Base-by-base conservation (phyloP, 92 coral and sea anemone species). In the Porites cylindrica region DNA sequence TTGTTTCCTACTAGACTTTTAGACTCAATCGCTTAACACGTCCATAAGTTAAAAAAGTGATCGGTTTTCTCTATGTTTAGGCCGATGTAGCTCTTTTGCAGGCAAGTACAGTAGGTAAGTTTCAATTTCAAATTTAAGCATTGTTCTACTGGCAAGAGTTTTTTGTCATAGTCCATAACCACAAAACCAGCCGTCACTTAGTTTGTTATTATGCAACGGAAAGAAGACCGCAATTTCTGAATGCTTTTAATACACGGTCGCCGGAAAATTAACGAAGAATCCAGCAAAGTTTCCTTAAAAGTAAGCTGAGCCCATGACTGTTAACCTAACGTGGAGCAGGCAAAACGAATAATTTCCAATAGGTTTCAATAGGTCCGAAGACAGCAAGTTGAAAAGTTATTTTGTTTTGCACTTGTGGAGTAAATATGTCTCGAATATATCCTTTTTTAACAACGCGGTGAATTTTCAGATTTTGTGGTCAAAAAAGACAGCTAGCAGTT, bases 31-130 rank as follows among this genome's bases (percentile, higher is more conserved):
- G 66, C 50, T 32, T 59, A 63, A 17, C 29, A 64, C 10, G 32
- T 47, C 12, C 75, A 10, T 1, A 51, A 67, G 52, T 67, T 52
- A 66, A 53, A 80, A 80, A 54, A 53, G 63, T 52, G 52, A 76
- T 16, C 26, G 66, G 12, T 47, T 23, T 50, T 65, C 72, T 79
- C 70, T 71, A 38, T 58, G 23, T 47, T 16, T 68, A 81, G 85
- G 76, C 76, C 43, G 85, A 56, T 54, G 20, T 68, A 21, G 69
- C 38, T 29, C 54, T 58, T 52, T 68, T 58, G 16, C 50, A 10
- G 11, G 17, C 77, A 81, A 68, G 20, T 43, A 69, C 54, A 18
- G 38, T 32, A 29, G 77, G 85, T 81, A 70, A 71, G 85, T 66
- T 10, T 47, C 51, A 67, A 23, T 67, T 21, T 67, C 16, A 67